Conservation (phyloP, 1,140 invertebrate species). For the Platyscapa corneri region DNA sequence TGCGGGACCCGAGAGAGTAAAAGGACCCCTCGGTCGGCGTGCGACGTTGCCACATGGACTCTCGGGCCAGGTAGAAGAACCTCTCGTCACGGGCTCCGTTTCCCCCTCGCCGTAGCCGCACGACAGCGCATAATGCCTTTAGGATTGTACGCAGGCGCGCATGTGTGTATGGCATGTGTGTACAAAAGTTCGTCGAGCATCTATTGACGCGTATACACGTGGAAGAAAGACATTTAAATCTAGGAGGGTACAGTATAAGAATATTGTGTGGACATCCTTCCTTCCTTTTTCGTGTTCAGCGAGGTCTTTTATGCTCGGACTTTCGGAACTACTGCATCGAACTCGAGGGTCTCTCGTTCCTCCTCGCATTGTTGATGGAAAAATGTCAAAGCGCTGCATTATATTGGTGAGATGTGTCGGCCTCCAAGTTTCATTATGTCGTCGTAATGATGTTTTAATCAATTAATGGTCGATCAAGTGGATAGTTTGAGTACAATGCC, state of each 20-base stretch:
- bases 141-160: neutral
- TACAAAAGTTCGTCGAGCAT: constrained; percentile 4
- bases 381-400: constrained; percentile 47
- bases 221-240: constrained; percentile 53
- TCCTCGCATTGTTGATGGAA: constrained; percentile 30
- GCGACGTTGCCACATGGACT: constrained; percentile 39
- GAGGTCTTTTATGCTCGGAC: neutral
- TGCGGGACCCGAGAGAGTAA: constrained; percentile 15
- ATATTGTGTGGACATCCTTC: constrained; percentile 16
- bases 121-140: neutral
- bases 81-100: neutral
- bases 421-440: constrained; percentile 37
- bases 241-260: constrained; percentile 16
- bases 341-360: neutral
- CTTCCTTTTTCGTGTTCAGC: neutral
- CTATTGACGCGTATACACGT: constrained; percentile 40
- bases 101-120: neutral
- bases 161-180: neutral
- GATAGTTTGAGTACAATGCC: neutral
- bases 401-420: constrained; percentile 20
- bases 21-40: constrained; percentile 7
- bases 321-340: constrained; percentile 13
- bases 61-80: neutral
- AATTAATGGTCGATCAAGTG: constrained; percentile 41
- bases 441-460: constrained; percentile 46